A percentile compares a stretch with the other conserved stretches of the same genome.
Evolutionary conservation across 2,113 vertebrate species (phyloP).

Genomic region (Chaetops frenatus): DNA sequence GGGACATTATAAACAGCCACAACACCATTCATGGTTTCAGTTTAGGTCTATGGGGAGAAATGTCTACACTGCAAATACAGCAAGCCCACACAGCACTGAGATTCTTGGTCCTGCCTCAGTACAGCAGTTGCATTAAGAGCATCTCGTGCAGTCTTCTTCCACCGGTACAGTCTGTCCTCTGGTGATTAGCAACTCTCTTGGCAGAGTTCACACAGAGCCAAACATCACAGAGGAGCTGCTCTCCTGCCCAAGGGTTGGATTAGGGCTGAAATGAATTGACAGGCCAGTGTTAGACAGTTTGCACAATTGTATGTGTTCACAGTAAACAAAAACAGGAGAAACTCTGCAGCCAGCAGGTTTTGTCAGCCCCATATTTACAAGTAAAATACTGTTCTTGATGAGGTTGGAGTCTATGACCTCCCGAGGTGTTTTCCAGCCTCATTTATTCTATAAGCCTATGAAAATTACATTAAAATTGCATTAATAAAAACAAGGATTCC

Average conservation of each 20-base stretch:
- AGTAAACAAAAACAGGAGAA: neutral
- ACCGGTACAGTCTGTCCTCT: neutral
- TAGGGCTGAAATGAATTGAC: neutral
- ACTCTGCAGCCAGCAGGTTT: neutral
- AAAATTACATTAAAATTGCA: constrained; percentile 8
- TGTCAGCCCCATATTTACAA: neutral
- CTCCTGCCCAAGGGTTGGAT: neutral
- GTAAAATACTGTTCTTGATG: neutral
- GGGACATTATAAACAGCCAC: neutral
- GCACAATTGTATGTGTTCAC: neutral
- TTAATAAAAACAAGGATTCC: neutral
- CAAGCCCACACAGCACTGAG: neutral
- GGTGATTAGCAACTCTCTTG: neutral
- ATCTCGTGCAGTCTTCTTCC: neutral
- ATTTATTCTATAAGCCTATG: neutral
- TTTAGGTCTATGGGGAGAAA: neutral
- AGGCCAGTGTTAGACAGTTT: neutral
- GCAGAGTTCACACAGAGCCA: neutral
- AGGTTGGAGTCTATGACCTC: neutral
- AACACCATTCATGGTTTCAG: neutral
- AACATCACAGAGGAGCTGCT: neutral
- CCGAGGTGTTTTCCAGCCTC: neutral
- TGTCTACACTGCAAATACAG: neutral
- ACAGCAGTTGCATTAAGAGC: neutral
- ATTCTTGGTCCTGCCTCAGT: neutral